Percentiles rank a stretch among this genome's conserved stretches.
Evolutionary conservation across 2,797 vertebrate species (phyloP).

Genomic region (Aphelocoma californica): DNA sequence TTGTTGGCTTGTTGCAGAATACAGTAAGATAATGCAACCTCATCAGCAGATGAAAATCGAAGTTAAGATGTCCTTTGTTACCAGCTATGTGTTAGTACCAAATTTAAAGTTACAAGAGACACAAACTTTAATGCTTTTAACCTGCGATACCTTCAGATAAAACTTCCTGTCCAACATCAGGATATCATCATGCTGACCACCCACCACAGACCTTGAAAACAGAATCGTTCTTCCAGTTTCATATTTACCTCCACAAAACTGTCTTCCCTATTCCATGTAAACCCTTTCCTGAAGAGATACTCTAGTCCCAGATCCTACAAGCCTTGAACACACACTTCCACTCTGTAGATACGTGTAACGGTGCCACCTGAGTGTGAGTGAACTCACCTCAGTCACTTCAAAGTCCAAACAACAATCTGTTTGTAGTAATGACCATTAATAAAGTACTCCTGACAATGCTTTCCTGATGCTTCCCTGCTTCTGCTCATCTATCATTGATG

Average conservation of each 20-base stretch:
- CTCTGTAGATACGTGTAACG: accelerated
- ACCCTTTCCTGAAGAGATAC: background rate
- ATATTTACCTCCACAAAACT: background rate
- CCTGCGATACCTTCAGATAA: background rate
- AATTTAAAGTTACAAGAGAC: background rate
- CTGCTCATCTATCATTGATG: background rate
- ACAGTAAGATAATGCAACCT: background rate
- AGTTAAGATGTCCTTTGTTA: background rate
- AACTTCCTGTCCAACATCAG: background rate
- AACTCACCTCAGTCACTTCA: background rate
- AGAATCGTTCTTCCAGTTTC: background rate
- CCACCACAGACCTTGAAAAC: background rate
- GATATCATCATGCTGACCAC: background rate
- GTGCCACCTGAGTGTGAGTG: background rate
- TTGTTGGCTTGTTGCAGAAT: background rate
- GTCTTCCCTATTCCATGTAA: background rate
- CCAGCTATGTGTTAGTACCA: background rate
- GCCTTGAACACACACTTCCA: background rate
- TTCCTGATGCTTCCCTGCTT: background rate
- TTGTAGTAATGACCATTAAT: background rate
- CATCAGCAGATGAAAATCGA: background rate
- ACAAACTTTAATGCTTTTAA: background rate
- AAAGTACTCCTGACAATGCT: background rate
- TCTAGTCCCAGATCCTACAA: background rate
- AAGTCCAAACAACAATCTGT: background rate